A percentile compares a stretch with the other conserved stretches of the same genome.
Evolutionary conservation across 2,888 invertebrate genomes (phyloP).

Genomic region (Chalcis sispes): DNA sequence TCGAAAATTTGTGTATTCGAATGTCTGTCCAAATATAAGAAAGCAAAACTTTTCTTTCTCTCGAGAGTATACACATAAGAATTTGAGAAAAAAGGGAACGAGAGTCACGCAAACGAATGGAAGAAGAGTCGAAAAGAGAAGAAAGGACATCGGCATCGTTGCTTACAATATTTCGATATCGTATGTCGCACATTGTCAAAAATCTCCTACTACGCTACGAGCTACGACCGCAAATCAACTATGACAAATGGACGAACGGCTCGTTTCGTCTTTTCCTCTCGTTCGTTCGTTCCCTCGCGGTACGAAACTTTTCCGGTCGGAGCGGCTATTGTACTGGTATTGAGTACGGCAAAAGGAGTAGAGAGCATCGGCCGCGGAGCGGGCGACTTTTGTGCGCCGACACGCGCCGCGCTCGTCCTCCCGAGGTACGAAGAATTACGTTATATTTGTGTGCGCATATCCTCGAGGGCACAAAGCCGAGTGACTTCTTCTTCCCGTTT

Average conservation of each 20-base stretch:
- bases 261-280: conserved; percentile 7
- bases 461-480: neutral
- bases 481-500: conserved; percentile 14
- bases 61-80: too few relatives aligned
- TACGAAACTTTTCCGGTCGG: conserved; percentile 41
- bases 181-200: too few relatives aligned
- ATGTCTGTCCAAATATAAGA: too few relatives aligned
- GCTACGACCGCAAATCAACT: conserved; percentile 65
- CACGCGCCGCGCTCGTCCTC: conserved; percentile 16
- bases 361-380: neutral
- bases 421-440: neutral
- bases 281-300: neutral
- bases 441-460: neutral
- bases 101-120: too few relatives aligned
- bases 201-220: too few relatives aligned
- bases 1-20: too few relatives aligned
- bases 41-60: too few relatives aligned
- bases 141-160: too few relatives aligned
- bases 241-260: conserved; percentile 61
- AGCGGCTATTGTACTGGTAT: conserved; percentile 1
- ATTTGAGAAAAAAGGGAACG: too few relatives aligned
- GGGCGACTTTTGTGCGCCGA: conserved; percentile 39
- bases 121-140: too few relatives aligned
- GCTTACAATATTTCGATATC: too few relatives aligned
- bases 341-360: too few relatives aligned